phyloP scores from a whole-genome alignment of 1,140 invertebrate genomes.

The Wasmannia auropunctata region DNA sequence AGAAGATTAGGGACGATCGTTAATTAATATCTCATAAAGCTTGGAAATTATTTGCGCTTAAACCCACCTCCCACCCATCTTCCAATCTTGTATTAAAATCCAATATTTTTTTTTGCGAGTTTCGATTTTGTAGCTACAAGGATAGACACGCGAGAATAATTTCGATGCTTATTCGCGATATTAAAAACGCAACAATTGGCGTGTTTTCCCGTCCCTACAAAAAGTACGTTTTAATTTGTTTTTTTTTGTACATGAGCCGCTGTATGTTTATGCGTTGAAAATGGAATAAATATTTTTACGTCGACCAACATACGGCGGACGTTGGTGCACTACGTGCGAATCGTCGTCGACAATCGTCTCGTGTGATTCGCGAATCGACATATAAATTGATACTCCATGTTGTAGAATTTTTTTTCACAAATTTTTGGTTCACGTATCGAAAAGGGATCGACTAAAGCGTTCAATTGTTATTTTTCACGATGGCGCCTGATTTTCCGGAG shows the following conservation, averaged over 20 bases:
- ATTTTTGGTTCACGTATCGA: background rate
- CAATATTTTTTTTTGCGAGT: background rate
- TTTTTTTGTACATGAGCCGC: background rate
- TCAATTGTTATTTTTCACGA: constrained; percentile 33
- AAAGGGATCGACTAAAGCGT: background rate
- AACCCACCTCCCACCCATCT: no score
- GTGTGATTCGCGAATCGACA: constrained; percentile 2
- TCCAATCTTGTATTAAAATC: background rate
- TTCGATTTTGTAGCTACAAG: background rate
- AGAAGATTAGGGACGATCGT: background rate
- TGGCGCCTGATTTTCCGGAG: constrained; percentile 1
- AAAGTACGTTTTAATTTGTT: background rate
- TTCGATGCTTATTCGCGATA: background rate
- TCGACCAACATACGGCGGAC: background rate
- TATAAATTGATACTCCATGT: background rate
- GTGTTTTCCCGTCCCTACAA: background rate
- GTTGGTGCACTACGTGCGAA: background rate
- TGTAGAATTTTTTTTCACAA: background rate
- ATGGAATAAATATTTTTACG: constrained; percentile 13
- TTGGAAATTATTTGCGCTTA: background rate
- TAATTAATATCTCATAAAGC: background rate
- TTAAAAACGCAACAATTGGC: background rate
- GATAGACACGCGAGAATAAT: background rate
- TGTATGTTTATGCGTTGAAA: constrained; percentile 5
- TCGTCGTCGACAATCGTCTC: background rate